Conservation (phyloP, 2,888 invertebrate species). For the Penaeus monodon region DNA sequence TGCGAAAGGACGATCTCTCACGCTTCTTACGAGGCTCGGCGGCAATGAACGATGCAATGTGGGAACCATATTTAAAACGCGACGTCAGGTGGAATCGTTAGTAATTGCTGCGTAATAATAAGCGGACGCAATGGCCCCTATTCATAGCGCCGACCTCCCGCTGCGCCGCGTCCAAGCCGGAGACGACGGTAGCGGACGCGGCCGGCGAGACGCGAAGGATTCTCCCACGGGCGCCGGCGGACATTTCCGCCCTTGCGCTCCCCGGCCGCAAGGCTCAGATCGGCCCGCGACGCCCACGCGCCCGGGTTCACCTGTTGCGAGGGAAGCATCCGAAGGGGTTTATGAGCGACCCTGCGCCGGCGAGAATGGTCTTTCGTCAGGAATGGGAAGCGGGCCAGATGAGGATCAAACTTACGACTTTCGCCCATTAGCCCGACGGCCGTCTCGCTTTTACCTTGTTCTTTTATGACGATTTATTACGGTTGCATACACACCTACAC, state of each 20-base stretch:
- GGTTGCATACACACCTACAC: neutral
- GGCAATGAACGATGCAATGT: conserved; percentile 44
- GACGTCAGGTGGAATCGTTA: conserved; percentile 52
- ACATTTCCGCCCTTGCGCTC: conserved; percentile 33
- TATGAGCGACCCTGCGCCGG: conserved; percentile 24
- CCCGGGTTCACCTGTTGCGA: conserved; percentile 43
- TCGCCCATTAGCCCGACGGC: conserved; percentile 15
- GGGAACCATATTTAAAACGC: conserved; percentile 51
- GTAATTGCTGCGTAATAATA: conserved; percentile 56
- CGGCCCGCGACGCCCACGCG: neutral
- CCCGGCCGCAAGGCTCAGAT: conserved; percentile 13
- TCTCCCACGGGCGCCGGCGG: neutral
- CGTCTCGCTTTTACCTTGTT: neutral
- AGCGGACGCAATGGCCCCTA: conserved; percentile 50
- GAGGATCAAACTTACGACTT: conserved; percentile 16
- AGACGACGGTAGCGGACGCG: conserved; percentile 32
- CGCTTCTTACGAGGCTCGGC: too few species aligned
- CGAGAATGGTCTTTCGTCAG: conserved; percentile 33
- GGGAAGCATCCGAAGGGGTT: conserved; percentile 33
- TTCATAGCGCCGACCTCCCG: conserved; percentile 45
- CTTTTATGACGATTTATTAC: neutral
- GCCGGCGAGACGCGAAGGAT: conserved; percentile 21
- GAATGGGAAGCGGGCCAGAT: conserved; percentile 34
- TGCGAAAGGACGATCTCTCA: too few species aligned
- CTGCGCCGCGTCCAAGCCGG: conserved; percentile 33